phyloP scores from a whole-genome alignment of 2,888 invertebrate species.

The Chelonus formosanus region DNA sequence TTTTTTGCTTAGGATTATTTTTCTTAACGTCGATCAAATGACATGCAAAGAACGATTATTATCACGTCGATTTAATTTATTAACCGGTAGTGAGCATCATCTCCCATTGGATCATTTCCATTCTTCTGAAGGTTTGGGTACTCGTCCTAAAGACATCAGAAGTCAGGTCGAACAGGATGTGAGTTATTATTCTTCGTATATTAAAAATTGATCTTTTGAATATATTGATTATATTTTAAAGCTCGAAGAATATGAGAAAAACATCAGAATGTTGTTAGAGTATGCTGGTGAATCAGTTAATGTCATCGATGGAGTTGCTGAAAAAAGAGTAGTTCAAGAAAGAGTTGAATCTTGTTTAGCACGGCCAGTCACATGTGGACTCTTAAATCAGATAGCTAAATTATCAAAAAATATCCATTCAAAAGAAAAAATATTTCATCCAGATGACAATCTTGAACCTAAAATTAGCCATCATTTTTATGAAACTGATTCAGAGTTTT shows the following conservation, averaged over 20 bases:
- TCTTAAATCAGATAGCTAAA: no score
- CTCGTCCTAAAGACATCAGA: conserved; percentile 44
- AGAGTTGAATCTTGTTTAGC: conserved; percentile 50
- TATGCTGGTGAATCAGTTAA: conserved; percentile 50
- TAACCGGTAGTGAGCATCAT: conserved; percentile 60
- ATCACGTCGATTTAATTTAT: conserved; percentile 64
- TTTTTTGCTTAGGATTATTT: conserved; percentile 64
- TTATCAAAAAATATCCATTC: no score
- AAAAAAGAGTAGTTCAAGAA: conserved; percentile 45
- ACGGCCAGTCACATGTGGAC: conserved; percentile 41
- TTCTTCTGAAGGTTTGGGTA: conserved; percentile 24
- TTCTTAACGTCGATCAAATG: conserved; percentile 63
- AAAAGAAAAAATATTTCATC: no score
- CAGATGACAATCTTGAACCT: no score
- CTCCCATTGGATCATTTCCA: conserved; percentile 24
- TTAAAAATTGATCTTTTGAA: no score
- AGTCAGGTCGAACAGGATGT: conserved; percentile 45
- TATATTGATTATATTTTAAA: conserved; percentile 18
- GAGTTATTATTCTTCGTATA: conserved; percentile 21
- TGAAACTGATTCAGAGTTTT: no score
- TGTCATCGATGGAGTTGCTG: conserved; percentile 47
- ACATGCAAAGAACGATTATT: conserved; percentile 63
- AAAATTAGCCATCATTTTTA: no score
- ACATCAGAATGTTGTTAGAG: conserved; percentile 44
- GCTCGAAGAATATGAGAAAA: conserved; percentile 48